Evolutionary conservation across 1,140 invertebrate genomes (phyloP), one percentile per base, ranked within the genome.

Genomic region (Eubasilissa regina): DNA sequence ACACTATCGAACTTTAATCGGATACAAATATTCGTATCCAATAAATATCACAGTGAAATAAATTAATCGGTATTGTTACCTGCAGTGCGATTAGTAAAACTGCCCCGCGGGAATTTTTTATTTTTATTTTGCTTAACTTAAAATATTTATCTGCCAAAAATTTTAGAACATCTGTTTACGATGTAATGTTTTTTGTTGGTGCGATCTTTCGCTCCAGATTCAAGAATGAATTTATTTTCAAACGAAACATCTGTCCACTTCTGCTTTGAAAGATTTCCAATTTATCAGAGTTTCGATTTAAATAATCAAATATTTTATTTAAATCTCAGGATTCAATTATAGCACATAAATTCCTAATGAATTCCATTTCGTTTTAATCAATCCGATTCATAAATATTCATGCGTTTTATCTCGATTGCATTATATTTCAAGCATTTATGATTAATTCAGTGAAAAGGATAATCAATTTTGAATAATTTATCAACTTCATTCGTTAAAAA

Each of bases 221-320:
- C 15, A 53, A 53, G 12, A 53, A 53, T 13, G 12, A 53, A 53
- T 53, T 53, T 35, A 35, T 35, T 35, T 35, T 35, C 25, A 35
- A 35, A 35, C 25, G 25, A 35, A 35, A 35, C 25, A n/a, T 60
- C n/a, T 60, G 12, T 60, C 56, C 56, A 60, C 19, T 21, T 60
- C 17, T 1, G 56, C 12, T 17, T 43, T 56, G 11, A 56, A 56
- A 74, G 35, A 58, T 12, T 73, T 56, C 70, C 70, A 74, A 74
- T 74, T 74, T 56, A 74, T 74, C 70, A 74, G 15, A 55, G 21
- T 12, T 75, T 13, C 35, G 11, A 62, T 62, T 75, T 75, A 21
- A 73, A 75, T 75, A 75, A 75, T 75, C 56, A 75, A 75, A 75
- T 75, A 75, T 75, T 75, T 75, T 62, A 75, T 75, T 75, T 55